phyloP scores from a whole-genome alignment of 2,888 invertebrate species.

The Nomada flava region DNA sequence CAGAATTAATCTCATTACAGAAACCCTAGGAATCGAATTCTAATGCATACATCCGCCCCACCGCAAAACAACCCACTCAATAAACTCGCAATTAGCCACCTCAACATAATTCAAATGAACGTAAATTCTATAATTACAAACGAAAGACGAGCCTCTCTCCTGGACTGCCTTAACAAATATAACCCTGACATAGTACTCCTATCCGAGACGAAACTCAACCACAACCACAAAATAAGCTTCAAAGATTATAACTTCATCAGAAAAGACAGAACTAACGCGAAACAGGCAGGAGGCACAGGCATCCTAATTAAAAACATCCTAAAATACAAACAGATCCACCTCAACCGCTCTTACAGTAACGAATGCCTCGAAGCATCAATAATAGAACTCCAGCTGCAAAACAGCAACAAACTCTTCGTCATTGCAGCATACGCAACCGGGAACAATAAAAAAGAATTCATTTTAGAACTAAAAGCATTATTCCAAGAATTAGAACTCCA shows the following conservation, averaged over 20 bases:
- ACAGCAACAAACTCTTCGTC: conserved; percentile 25
- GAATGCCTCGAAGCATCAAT: conserved; percentile 43
- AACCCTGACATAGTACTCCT: not conserved
- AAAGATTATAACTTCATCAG: conserved; percentile 1
- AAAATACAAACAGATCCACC: conserved; percentile 1
- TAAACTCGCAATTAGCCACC: not conserved
- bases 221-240: not conserved
- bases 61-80: not conserved
- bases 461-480: conserved; percentile 36
- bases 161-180: not conserved
- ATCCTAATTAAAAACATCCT: conserved; percentile 38
- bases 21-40: no score
- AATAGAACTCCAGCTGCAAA: conserved; percentile 21
- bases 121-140: conserved; percentile 5
- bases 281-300: conserved; percentile 56
- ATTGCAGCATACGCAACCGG: conserved; percentile 49
- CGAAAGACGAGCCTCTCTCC: conserved; percentile 9
- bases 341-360: not conserved
- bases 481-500: conserved; percentile 26
- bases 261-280: conserved; percentile 35
- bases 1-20: no score
- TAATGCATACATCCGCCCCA: no score
- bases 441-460: conserved; percentile 45
- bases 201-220: conserved; percentile 21
- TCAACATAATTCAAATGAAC: conserved; percentile 16